Evolutionary conservation across 2,888 invertebrate genomes (phyloP).

Genomic region (Parnassius smintheus): DNA sequence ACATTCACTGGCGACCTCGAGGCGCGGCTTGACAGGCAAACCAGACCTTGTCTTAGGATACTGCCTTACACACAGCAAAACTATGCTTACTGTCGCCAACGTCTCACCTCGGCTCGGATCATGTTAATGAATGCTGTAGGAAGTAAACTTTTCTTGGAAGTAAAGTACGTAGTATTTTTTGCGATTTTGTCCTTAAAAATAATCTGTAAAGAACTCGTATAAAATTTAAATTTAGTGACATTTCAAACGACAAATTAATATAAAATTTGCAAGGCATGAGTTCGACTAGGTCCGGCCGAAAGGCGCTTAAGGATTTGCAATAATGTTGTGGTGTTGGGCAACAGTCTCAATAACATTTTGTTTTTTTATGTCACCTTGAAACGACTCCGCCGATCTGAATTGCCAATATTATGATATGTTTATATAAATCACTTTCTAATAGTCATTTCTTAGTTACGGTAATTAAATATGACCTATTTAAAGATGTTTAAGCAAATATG

Average conservation of each 20-base stretch:
- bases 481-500: too few species aligned
- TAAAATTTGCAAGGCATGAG: slow-evolving; percentile 18
- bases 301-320: slow-evolving; percentile 15
- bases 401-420: slow-evolving; percentile 14
- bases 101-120: slow-evolving; percentile 27
- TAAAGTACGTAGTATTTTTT: slow-evolving; percentile 11
- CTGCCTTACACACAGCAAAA: slow-evolving; percentile 38
- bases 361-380: slow-evolving; percentile 26
- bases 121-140: slow-evolving; percentile 33
- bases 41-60: slow-evolving; percentile 67
- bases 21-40: slow-evolving; percentile 41
- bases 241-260: slow-evolving; percentile 17
- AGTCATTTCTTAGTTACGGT: slow-evolving; percentile 7
- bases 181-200: slow-evolving; percentile 10
- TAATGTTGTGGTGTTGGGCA: slow-evolving; percentile 10
- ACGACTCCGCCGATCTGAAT: slow-evolving; percentile 20
- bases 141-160: slow-evolving; percentile 32
- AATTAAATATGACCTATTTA: too few species aligned
- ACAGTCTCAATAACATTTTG: slow-evolving; percentile 21
- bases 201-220: neutral
- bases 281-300: slow-evolving; percentile 9
- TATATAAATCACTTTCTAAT: slow-evolving; percentile 23
- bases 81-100: slow-evolving; percentile 44
- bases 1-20: slow-evolving; percentile 74
- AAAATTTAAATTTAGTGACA: slow-evolving; percentile 1